Percentiles rank a stretch among this genome's conserved stretches.
Evolutionary conservation across 2,113 vertebrate genomes (phyloP).

Genomic region (Polypterus senegalus): DNA sequence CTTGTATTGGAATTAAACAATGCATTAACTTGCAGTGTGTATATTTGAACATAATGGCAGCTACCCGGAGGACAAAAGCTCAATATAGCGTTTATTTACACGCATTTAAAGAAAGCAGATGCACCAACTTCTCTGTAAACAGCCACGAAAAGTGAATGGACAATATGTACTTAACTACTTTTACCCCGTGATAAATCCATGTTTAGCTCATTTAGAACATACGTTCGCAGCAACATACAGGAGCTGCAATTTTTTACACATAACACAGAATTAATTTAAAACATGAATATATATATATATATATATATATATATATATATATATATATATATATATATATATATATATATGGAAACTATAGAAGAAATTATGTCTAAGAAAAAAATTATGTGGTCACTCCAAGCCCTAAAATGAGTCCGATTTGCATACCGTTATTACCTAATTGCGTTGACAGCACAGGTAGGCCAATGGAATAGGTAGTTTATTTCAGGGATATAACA

Average conservation of each 20-base stretch:
- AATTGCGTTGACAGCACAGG: background rate
- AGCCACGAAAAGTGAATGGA: constrained; percentile 6
- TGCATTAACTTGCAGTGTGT: background rate
- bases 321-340: background rate
- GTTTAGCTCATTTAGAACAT: background rate
- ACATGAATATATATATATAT: background rate
- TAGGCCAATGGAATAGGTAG: background rate
- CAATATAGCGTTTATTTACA: constrained; percentile 5
- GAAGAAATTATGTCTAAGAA: background rate
- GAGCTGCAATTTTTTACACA: background rate
- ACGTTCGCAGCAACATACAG: background rate
- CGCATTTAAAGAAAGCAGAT: constrained; percentile 1
- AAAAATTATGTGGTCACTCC: too few relatives aligned
- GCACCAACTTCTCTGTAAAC: background rate
- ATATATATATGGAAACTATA: background rate
- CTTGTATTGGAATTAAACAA: constrained; percentile 2
- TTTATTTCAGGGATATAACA: background rate
- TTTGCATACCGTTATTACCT: background rate
- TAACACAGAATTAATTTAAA: background rate
- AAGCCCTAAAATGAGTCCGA: too few relatives aligned
- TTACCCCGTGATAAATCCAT: too few relatives aligned
- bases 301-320: background rate
- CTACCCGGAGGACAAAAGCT: background rate
- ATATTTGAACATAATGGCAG: too few relatives aligned
- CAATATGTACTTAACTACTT: constrained; percentile 9